A percentile compares a stretch with the other conserved stretches of the same genome.
phyloP scores from a whole-genome alignment of 2,888 invertebrate genomes.

The Sympetrum striolatum region DNA sequence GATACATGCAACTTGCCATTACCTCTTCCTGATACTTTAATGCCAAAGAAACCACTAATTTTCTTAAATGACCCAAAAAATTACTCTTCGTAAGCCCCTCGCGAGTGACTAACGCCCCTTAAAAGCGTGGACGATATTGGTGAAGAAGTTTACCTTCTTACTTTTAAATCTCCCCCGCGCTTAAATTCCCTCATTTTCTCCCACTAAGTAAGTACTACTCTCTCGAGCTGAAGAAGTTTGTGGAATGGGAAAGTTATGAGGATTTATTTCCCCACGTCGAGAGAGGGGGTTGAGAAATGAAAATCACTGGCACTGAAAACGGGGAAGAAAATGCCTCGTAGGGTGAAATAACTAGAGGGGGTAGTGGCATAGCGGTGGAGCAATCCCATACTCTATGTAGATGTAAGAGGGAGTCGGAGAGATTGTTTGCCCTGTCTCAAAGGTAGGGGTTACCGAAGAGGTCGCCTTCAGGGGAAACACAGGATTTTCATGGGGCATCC shows the following conservation, averaged over 20 bases:
- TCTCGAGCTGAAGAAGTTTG: neutral
- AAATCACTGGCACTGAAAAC: neutral
- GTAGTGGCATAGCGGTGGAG: neutral
- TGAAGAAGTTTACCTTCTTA: neutral
- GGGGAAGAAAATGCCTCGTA: neutral
- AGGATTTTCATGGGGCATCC: slow-evolving; percentile 1
- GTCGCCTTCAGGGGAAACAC: neutral
- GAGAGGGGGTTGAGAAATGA: neutral
- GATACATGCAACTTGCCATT: neutral
- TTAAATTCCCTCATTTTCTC: neutral
- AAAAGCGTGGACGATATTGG: neutral
- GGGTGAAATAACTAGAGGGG: neutral
- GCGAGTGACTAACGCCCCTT: neutral
- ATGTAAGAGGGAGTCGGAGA: neutral
- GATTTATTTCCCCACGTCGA: neutral
- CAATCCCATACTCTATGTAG: slow-evolving; percentile 1
- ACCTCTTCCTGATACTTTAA: neutral
- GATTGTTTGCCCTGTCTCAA: neutral
- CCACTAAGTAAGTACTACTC: neutral
- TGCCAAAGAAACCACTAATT: neutral
- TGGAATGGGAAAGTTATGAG: slow-evolving; percentile 17
- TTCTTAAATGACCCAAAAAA: neutral
- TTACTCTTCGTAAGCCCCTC: neutral
- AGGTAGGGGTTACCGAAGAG: neutral
- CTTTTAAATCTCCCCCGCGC: neutral